These are phyloP conservation scores for Hyles euphorbiae DNA, from an alignment of 1,140 invertebrate genomes.

Conservation along the genomic window DNA sequence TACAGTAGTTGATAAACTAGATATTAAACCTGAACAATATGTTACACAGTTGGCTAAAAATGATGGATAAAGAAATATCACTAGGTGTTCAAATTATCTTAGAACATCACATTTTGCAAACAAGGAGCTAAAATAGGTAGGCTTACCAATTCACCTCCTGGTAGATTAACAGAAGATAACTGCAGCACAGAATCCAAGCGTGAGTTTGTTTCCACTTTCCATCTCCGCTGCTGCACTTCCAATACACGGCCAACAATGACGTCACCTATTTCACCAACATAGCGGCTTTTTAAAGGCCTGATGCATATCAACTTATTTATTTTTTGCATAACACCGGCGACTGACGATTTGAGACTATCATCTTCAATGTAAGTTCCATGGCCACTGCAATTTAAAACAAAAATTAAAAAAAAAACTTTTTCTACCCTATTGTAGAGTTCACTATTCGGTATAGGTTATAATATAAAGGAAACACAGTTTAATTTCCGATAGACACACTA, in stretches of 20 bases:
- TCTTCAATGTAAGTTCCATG: slow-evolving; percentile 96
- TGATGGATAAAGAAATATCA: too few relatives aligned
- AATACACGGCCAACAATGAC: slow-evolving; percentile 96
- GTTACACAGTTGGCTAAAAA: too few relatives aligned
- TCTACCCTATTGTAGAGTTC: too few relatives aligned
- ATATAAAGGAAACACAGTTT: too few relatives aligned
- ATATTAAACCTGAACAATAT: too few relatives aligned
- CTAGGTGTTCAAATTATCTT: too few relatives aligned
- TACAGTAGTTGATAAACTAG: too few relatives aligned
- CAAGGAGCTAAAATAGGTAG: neutral
- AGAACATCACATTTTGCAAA: too few relatives aligned
- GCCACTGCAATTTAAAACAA: slow-evolving; percentile 79
- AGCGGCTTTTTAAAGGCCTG: slow-evolving; percentile 90
- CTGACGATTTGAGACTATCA: slow-evolving; percentile 90
- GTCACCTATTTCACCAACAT: slow-evolving; percentile 97
- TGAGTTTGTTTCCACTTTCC: slow-evolving; percentile 97
- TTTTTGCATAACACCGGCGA: slow-evolving; percentile 94
- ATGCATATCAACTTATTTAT: slow-evolving; percentile 97
- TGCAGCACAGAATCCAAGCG: slow-evolving; percentile 92
- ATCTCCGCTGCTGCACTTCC: slow-evolving; percentile 93
- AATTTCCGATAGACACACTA: too few relatives aligned
- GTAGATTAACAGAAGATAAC: slow-evolving; percentile 96
- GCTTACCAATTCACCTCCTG: slow-evolving; percentile 94
- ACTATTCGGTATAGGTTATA: too few relatives aligned
- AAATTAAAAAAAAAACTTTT: slow-evolving; percentile 1